Evolutionary conservation across 1,140 invertebrate species (phyloP), one percentile per base, ranked within the genome.

Genomic region (Rhizoglyphus robini): DNA sequence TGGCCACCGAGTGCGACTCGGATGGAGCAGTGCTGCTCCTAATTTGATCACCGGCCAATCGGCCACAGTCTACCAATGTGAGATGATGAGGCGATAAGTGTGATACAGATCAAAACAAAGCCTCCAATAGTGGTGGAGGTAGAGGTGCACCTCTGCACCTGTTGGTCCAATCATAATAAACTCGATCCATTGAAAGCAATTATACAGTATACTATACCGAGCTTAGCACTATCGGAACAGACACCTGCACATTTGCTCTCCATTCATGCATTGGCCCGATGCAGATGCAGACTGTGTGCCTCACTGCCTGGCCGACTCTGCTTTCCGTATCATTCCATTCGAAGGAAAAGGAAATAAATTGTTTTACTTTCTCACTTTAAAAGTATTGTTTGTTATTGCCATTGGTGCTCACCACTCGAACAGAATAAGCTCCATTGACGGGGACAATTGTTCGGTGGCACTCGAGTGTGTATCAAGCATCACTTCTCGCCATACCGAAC

Each of bases 221-320:
- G 18, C 36, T 41, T 18, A 18, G 18, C 18, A 18, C 18, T 32
- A 27, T 25, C 51, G 51, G 8, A 54, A 54, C 51, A 54, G 23
- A 54, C 23, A 25, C 51, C 23, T 8, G 51, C 51, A 25, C 51
- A 54, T 54, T 54, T 32, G 8, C 51, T 8, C 8, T 54, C 20
- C 51, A 54, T 54, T 54, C 51, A 54, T 54, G 51, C 51, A 54
- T 54, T 54, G 8, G 51, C 5, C 23, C 8, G 23, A 46, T 46
- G 20, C 8, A 54, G 8, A 20, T 54, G 51, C 51, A 8, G 51
- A 54, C 23, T 11, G 8, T 23, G 51, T 54, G 51, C 51, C 23
- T 20, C 51, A 32, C 23, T 32, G 41, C 23, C 41, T 46, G 41
- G 36, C 36, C 36, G 36, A 41, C 36, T 8, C 18, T 8, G 36